Base-by-base conservation (phyloP, 2,113 vertebrate genomes). In the Machaerirhynchus nigripectus region DNA sequence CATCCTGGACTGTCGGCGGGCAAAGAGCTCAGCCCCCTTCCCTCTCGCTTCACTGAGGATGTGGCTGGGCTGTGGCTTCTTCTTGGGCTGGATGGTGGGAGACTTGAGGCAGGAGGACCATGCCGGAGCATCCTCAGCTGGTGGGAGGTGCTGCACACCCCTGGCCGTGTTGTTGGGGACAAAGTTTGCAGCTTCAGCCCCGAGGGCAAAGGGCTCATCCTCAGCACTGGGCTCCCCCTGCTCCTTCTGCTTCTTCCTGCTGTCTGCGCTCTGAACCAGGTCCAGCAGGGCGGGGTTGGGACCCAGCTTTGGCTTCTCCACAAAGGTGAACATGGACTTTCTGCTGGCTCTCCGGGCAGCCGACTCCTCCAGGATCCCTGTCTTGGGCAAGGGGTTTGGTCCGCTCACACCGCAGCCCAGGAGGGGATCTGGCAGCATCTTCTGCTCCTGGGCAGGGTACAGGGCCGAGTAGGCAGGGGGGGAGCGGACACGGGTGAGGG, bases 291-390 rank as follows among this genome's bases (percentile, higher is more conserved):
- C 99, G 0, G 99, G 99, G 90, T 99, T 99, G 0, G 99, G 99
- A 37, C 99, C 96, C 68, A 99, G 93, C 87, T 99, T 99, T 0
- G 98, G 98, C 95, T 99, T 99, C 97, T 99, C 99, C 40, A 99
- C 98, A 3, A 99, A 99, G 12, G 99, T 99, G 98, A 99, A 99
- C 99, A 99, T 99, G 42, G 99, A 97, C 84, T 99, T 99, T 37
- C 97, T 98, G 89, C 84, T 91, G 13, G 91, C 92, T 87, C 98
- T 95, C 20, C 97, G 98, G 26, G 96, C 96, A 26, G 97, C 97
- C 0, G 98, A 98, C 57, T 99, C 98, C 53, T 99, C 99, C 75
- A 99, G 96, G 86, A 99, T 98, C 69, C 99, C 99, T 0, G 99
- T 99, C 97, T 99, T 99, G 93, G 96, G 94, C 75, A 98, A 74